Percentiles rank a stretch among this genome's conserved stretches.
Evolutionary conservation across 2,113 vertebrate species (phyloP).

Genomic region (Percopsis transmontana): DNA sequence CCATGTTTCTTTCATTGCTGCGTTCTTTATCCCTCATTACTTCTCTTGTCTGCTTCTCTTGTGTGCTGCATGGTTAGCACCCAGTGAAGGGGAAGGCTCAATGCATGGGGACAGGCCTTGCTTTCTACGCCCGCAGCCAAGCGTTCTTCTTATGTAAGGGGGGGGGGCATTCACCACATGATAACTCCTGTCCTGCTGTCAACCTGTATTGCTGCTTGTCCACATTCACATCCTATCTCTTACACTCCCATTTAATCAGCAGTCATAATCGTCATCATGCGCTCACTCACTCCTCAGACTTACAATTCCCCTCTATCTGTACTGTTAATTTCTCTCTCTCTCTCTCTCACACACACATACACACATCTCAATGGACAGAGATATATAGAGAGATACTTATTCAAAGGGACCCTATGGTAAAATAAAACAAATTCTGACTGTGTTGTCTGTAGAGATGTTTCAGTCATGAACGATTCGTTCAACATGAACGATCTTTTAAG

Average conservation of each 20-base stretch:
- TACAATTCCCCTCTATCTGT: not conserved
- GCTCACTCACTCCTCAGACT: not conserved
- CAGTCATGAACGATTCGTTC: too few relatives aligned
- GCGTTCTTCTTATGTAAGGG: slow-evolving; percentile 63
- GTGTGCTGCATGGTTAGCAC: slow-evolving; percentile 60
- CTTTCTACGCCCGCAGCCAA: slow-evolving; percentile 65
- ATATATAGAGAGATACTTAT: too few relatives aligned
- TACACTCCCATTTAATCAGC: slow-evolving; percentile 16
- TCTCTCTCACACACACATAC: not conserved
- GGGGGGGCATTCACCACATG: slow-evolving; percentile 43
- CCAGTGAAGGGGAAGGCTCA: slow-evolving; percentile 68
- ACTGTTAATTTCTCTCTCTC: not conserved
- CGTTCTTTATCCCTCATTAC: slow-evolving; percentile 65
- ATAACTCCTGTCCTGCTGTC: slow-evolving; percentile 37
- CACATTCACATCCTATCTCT: slow-evolving; percentile 4
- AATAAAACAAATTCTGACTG: too few relatives aligned
- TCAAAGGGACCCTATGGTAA: too few relatives aligned
- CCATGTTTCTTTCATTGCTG: slow-evolving; percentile 16
- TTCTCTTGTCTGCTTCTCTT: slow-evolving; percentile 68
- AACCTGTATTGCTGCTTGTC: not conserved
- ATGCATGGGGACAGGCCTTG: slow-evolving; percentile 63
- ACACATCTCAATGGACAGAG: too few relatives aligned
- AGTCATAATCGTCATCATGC: not conserved
- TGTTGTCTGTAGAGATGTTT: too few relatives aligned
- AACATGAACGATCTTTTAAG: too few relatives aligned